Evolutionary conservation across 37 sponge, comb jelly and placozoan genomes (phyloP), one percentile per base, ranked within the genome.

Genomic region (Oopsacas minuta): DNA sequence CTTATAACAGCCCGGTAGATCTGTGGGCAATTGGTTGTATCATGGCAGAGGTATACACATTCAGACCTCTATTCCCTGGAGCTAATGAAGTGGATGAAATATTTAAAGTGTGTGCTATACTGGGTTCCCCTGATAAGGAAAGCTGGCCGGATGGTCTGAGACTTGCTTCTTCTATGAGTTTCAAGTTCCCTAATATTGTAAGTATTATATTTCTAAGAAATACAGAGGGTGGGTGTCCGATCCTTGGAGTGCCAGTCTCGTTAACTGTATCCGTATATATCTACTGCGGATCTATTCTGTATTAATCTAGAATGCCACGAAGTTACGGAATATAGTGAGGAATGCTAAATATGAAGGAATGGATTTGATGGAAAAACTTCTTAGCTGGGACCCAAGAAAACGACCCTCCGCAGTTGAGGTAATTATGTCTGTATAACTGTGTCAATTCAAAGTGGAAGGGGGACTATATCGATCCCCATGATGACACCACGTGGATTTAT

Each of bases 11-110:
- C n/a, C 99, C 99, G 36, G 91, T 97, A 28, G 99, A 97, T 84
- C 52, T 97, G 38, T 97, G 99, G 99, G 99, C 99, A 1, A 85
- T 95, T 39, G 95, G 95, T 0, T 91, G 92, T 53, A 97, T 97
- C 37, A 92, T 95, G 88, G 92, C 91, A 17, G 99, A 97, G 88
- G 52, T 93, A 37, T 97, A 97, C 85, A 89, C 95, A 22, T 89
- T 94, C 83, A 82, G 93, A 52, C 99, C 99, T 0, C 90, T 97
- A 36, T 97, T 94, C 83, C 96, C 99, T 39, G 99, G 99, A 23
- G 83, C 86, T 61, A 90, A 91, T 53, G 93, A 94, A 69, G 89
- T 97, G 7, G 99, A 97, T 52, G 88, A 95, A 39, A 85, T 97
- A 17, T 94, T 91, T 85, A 97, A 91, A 75, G 88, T 97, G 34